Evolutionary conservation across 2,888 invertebrate species (phyloP).

Genomic region (Cantharis rustica): DNA sequence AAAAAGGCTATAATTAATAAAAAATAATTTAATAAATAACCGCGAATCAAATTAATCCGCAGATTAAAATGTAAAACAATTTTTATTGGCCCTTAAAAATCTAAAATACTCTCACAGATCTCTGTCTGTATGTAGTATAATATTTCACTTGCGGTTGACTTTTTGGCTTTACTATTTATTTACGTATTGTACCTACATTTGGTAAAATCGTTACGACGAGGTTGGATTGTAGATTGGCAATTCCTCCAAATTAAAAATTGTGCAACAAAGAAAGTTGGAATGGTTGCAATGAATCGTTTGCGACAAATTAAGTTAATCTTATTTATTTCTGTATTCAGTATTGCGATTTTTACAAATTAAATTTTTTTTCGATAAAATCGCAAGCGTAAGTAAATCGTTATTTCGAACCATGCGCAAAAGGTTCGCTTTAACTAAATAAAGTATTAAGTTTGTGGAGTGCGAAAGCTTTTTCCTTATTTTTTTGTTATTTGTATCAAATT

Average conservation of each 20-base stretch:
- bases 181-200: too few relatives aligned
- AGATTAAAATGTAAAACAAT: too few relatives aligned
- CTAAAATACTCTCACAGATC: too few relatives aligned
- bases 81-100: too few relatives aligned
- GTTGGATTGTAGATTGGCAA: background rate
- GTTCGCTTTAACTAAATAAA: background rate
- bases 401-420: constrained; percentile 12
- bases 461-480: background rate
- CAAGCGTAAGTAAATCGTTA: constrained; percentile 12
- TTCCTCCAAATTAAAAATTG: background rate
- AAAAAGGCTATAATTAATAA: too few relatives aligned
- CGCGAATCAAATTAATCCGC: too few relatives aligned
- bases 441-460: background rate
- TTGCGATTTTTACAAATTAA: background rate
- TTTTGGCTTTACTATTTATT: background rate
- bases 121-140: too few relatives aligned
- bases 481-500: background rate
- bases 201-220: background rate
- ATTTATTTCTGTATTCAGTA: background rate
- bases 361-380: background rate
- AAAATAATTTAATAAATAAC: too few relatives aligned
- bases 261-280: background rate
- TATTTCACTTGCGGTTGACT: too few relatives aligned
- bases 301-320: background rate
- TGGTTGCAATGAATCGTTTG: background rate